Evolutionary conservation across 1,140 invertebrate genomes (phyloP), one percentile per base, ranked within the genome.

Genomic region (Drosophila lacertosa): DNA sequence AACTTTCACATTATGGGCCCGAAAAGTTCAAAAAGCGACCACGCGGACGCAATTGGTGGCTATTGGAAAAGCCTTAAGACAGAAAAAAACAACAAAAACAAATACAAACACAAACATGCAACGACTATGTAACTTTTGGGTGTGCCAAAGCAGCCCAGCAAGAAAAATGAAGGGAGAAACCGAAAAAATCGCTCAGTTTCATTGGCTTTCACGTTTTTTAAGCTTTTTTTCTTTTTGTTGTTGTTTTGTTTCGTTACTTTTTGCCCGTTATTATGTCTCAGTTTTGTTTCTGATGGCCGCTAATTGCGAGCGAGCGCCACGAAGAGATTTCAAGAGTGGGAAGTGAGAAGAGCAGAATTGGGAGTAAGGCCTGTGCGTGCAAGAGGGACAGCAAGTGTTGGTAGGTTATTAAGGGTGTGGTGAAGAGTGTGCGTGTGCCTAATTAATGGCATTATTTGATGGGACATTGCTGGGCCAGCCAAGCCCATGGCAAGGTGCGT

Each of bases 361-460:
- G 5, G 11, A 35, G 16, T 11, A 18, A 33, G 13, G 29, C 29
- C 29, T 35, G 47, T 29, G n/a, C 33, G 18, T 35, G 57, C 0
- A n/a, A 39, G 29, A 62, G 18, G 32, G 40, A 3, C 11, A 53
- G 32, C 39, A 20, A 44, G 26, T 29, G 5, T 24, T 48, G 59
- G 50, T 24, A 55, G 59, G 50, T 40, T 64, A 48, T 69, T 69
- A 64, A 63, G 59, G 66, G 66, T 55, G 66, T 69, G 66, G 59
- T n/a, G n/a, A n/a, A n/a, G n/a, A n/a, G n/a, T 67, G 39, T 51
- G 57, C n/a, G 54, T 53, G 39, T 70, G 59, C 66, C 80, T 84
- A 84, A 86, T 86, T 84, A 84, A 84, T 84, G 77, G 73, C 77
- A 86, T 86, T 84, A 86, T 84, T 81, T 86, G 75, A 86, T 86